Percentiles rank a stretch among this genome's conserved stretches.
Evolutionary conservation across 2,888 invertebrate species (phyloP).

Genomic region (Chironomus riparius): DNA sequence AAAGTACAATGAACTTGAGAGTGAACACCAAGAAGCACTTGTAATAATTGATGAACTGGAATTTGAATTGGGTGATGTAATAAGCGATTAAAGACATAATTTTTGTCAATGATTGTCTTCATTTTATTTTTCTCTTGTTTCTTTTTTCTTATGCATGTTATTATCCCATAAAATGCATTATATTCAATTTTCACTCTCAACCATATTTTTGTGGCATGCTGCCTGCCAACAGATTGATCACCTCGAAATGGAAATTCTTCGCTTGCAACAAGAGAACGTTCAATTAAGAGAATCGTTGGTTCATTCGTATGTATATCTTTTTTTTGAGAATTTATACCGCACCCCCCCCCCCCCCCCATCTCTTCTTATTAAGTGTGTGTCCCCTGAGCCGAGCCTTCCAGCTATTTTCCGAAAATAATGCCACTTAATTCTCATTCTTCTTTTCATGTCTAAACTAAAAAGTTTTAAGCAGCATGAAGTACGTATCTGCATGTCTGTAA

Average conservation of each 20-base stretch:
- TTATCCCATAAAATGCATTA: background rate
- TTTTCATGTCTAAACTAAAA: no score
- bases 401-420: no score
- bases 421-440: no score
- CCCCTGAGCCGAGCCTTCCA: background rate
- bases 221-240: slow-evolving; percentile 4
- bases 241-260: slow-evolving; percentile 16
- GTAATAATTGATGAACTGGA: slow-evolving; percentile 22
- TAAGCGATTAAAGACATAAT: background rate
- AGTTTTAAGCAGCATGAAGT: no score
- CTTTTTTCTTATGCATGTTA: background rate
- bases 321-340: no score
- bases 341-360: background rate
- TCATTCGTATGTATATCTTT: background rate
- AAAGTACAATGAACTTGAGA: background rate
- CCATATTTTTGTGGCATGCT: background rate
- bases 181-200: background rate
- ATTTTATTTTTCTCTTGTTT: background rate
- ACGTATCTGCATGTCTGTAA: no score
- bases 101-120: background rate
- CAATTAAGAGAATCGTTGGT: background rate
- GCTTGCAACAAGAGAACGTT: slow-evolving; percentile 8
- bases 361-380: background rate
- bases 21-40: background rate
- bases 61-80: slow-evolving; percentile 24